Percentiles rank a stretch among this genome's conserved stretches.
phyloP scores from a whole-genome alignment of 2,113 vertebrate genomes.

The Eublepharis macularius region DNA sequence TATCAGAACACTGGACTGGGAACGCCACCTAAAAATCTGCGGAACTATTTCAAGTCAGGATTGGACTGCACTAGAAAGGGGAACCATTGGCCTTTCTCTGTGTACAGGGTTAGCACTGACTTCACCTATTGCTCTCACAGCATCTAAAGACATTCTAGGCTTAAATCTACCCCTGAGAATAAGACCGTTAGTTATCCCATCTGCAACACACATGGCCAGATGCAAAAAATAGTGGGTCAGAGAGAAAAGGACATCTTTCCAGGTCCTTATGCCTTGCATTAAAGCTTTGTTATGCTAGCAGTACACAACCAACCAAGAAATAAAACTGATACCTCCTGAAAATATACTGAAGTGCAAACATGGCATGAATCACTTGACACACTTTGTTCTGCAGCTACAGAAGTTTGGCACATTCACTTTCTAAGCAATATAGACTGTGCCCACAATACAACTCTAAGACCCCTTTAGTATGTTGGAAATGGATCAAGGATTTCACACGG shows the following conservation, averaged over 20 bases:
- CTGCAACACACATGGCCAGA: no score
- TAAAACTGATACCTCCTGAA: constrained; percentile 53
- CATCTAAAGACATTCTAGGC: background rate
- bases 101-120: background rate
- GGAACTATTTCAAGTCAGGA: background rate
- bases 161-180: no score
- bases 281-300: background rate
- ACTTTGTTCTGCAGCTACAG: background rate
- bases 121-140: background rate
- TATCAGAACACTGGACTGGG: background rate
- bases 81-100: background rate
- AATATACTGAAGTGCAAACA: constrained; percentile 31
- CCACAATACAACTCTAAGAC: background rate
- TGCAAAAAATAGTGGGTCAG: background rate
- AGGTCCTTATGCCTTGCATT: background rate
- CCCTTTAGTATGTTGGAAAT: background rate
- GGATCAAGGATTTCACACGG: background rate
- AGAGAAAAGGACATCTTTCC: background rate
- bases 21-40: background rate
- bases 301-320: constrained; percentile 41
- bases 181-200: no score
- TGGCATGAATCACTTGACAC: rapidly evolving
- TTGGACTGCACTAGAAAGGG: background rate
- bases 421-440: background rate
- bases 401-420: background rate